Evolutionary conservation across 1,140 invertebrate genomes (phyloP).

Genomic region (Metopolophium dirhodum): DNA sequence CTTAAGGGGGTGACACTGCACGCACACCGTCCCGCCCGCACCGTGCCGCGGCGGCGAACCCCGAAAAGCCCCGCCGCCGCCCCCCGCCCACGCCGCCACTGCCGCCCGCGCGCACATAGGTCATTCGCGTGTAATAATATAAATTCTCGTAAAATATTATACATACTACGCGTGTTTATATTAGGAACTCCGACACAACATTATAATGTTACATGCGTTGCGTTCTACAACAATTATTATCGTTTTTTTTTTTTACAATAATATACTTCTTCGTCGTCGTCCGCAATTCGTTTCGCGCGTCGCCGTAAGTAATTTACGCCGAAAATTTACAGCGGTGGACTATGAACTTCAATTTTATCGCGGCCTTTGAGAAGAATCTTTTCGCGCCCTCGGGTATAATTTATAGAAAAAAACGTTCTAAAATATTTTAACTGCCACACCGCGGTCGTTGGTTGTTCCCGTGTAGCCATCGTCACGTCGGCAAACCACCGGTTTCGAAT

Average conservation of each 20-base stretch:
- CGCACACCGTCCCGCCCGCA: background rate
- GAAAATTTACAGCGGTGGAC: background rate
- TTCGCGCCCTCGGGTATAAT: background rate
- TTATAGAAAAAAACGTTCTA: background rate
- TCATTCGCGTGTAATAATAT: conserved; percentile 27
- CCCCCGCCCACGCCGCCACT: background rate
- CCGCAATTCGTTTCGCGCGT: background rate
- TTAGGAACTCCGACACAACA: background rate
- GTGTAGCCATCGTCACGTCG: background rate
- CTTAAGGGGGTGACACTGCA: conserved; percentile 1
- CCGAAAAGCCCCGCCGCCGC: background rate
- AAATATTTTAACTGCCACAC: too few relatives aligned
- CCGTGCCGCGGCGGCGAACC: background rate
- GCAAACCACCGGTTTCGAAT: background rate
- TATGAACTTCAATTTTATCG: background rate
- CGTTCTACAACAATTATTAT: background rate
- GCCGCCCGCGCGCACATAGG: background rate
- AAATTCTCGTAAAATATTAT: conserved; percentile 10
- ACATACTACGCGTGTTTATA: background rate
- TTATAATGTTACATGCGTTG: background rate
- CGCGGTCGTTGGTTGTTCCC: background rate
- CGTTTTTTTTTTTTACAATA: background rate
- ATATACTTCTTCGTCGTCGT: background rate
- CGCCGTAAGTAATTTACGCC: background rate
- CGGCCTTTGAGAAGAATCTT: background rate